A percentile compares a stretch with the other conserved stretches of the same genome.
Conservation (phyloP, 1,140 invertebrate species). For the Zaprionus capensis region DNA sequence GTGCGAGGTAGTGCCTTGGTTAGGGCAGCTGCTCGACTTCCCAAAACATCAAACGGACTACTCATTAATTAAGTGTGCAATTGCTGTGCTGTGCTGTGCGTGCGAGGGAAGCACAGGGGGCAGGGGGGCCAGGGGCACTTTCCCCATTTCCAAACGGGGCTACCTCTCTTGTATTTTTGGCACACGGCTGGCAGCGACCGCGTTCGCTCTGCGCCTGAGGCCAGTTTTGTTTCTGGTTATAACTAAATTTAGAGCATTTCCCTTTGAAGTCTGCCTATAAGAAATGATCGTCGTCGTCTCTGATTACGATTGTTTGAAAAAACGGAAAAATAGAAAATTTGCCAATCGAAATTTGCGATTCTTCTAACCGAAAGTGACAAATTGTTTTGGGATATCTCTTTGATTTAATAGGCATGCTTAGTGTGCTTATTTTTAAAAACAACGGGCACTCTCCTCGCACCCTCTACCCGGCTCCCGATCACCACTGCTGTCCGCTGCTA, state of each 20-base stretch:
- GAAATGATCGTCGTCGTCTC: conserved; percentile 15
- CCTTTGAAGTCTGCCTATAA: conserved; percentile 64
- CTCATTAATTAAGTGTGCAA: conserved; percentile 83
- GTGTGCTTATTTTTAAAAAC: not conserved
- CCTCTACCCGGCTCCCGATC: not conserved
- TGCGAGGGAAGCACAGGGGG: not conserved
- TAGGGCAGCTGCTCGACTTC: conserved; percentile 64
- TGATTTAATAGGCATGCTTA: conserved; percentile 35
- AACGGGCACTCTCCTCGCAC: not conserved
- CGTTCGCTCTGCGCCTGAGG: conserved; percentile 22
- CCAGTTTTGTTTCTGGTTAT: conserved; percentile 56
- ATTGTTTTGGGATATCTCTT: conserved; percentile 43
- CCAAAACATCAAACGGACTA: conserved; percentile 76
- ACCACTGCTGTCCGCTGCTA: not conserved
- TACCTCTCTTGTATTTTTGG: conserved; percentile 58
- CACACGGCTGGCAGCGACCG: conserved; percentile 8
- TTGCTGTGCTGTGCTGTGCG: conserved; percentile 41
- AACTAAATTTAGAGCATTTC: conserved; percentile 70
- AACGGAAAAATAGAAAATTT: not conserved
- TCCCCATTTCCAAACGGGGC: conserved; percentile 16
- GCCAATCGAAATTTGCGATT: conserved; percentile 5
- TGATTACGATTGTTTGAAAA: conserved; percentile 5
- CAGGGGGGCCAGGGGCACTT: not conserved
- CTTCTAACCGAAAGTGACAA: conserved; percentile 36
- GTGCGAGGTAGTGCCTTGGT: not conserved